Evolutionary conservation across 2,797 vertebrate species (phyloP).

Genomic region (Dromococcyx pavoninus): DNA sequence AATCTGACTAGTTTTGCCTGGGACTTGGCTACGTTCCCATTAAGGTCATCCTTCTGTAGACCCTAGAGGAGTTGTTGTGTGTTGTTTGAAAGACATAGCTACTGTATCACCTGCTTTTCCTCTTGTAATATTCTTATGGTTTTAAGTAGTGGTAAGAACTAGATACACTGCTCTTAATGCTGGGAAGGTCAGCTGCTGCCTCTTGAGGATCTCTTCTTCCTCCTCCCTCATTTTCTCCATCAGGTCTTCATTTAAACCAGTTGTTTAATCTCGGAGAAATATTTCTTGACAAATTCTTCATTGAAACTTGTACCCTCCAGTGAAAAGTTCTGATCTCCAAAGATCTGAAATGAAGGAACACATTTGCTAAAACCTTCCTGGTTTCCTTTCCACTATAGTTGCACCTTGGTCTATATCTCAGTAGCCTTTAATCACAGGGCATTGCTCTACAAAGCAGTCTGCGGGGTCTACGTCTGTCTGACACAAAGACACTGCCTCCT

Average conservation of each 20-base stretch:
- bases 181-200: neutral
- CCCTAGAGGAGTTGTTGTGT: neutral
- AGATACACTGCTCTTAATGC: neutral
- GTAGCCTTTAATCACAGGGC: neutral
- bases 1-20: neutral
- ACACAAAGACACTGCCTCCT: neutral
- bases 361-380: rapidly evolving
- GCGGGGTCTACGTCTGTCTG: neutral
- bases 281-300: neutral
- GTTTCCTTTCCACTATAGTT: neutral
- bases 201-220: neutral
- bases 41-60: neutral
- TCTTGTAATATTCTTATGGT: rapidly evolving
- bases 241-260: neutral
- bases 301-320: neutral
- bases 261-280: neutral
- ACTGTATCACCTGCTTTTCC: neutral
- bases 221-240: neutral
- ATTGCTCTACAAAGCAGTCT: neutral
- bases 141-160: neutral
- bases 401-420: neutral
- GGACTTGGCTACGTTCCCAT: neutral
- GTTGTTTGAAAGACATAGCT: neutral
- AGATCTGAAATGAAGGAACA: neutral
- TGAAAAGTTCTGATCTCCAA: neutral